Evolutionary conservation across 2,113 vertebrate species (phyloP), one percentile per base, ranked within the genome.

Genomic region (Crocuta crocuta): DNA sequence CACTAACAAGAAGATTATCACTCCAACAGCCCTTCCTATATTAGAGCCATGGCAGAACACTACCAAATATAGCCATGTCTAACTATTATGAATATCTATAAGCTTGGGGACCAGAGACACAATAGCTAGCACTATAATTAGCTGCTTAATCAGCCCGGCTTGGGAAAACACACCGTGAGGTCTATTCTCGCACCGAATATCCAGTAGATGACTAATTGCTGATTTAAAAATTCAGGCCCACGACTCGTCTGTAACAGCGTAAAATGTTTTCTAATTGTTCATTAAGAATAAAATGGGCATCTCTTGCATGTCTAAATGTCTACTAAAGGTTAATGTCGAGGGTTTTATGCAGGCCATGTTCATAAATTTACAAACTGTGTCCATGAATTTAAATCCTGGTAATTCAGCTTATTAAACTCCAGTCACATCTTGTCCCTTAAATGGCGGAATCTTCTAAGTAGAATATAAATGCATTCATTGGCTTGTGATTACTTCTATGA

Each of bases 81-180:
- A 96, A 95, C 94, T 97, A 83, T 93, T 95, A 91, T 90, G 94
- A 95, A 74, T 96, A 93, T 97, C 55, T 92, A 86, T 80, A 96
- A 89, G 39, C 92, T 92, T 65, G 11, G 35, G 65, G 80, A 81
- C 68, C 80, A 94, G 17, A 81, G 70, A 66, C 5, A 10, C 82
- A 96, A 78, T 48, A 93, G 48, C 92, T 71, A 92, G 70, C 35
- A 89, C 93, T 97, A 58, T 97, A 97, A 97, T 97, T 97, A 97
- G 90, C 55, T 66, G 70, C n/a, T 96, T 97, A 92, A 95, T 97
- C 92, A 96, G 92, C 90, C 83, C 87, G 87, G 65, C 45, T 95
- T 48, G n/a, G 63, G 50, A 95, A 97, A 97, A 96, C 84, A 97
- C 68, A 87, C 55, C 7, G 2, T 55, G 55, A 93, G 39, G 92